Evolutionary conservation across 2,888 invertebrate genomes (phyloP), one percentile per base, ranked within the genome.

Genomic region (Kuschelorhynchus macadamiae): DNA sequence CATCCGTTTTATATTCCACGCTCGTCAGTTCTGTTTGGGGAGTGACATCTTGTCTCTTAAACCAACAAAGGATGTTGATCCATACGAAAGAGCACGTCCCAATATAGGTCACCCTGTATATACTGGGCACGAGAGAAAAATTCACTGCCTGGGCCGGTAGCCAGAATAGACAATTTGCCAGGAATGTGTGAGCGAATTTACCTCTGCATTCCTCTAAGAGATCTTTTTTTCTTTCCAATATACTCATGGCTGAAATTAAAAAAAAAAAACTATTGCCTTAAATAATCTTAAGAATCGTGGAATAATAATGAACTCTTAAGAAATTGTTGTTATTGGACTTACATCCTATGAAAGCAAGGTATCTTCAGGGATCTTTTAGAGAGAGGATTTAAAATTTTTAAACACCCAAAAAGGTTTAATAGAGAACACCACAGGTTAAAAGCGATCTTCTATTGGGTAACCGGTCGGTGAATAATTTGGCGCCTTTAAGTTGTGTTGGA

Each of bases 31-130:
- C 41, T 12, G 14, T 41, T 9, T 12, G 1, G 21, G 53, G 8
- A 2, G 18, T 14, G 20, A 52, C 14, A 5, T 68, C 69, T 61
- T 88, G 88, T 60, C 92, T 84, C 80, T 95, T 95, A 68, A 94
- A 88, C 82, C 90, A 92, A 79, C 94, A 94, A 18, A 95, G 84
- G 59, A 95, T 91, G 78, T 95, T 95, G 64, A 93, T 91, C 95
- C 95, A 95, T 18, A 91, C 81, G 75, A 95, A 92, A 0, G 94
- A 91, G 50, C 91, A 92, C 0, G 88, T 84, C 0, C 93, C 92
- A 20, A 95, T 92, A 78, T 92, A 95, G 1, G 91, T 88, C 0
- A 95, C 92, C 12, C 95, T 86, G 64, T 91, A 87, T 55, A 89
- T 83, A 0, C 93, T 87, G 0, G 94, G 91, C 52, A 95, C 81